These are phyloP conservation scores for Drosophila basisetae DNA, from an alignment of 2,888 invertebrate genomes.

Conservation along the genomic window DNA sequence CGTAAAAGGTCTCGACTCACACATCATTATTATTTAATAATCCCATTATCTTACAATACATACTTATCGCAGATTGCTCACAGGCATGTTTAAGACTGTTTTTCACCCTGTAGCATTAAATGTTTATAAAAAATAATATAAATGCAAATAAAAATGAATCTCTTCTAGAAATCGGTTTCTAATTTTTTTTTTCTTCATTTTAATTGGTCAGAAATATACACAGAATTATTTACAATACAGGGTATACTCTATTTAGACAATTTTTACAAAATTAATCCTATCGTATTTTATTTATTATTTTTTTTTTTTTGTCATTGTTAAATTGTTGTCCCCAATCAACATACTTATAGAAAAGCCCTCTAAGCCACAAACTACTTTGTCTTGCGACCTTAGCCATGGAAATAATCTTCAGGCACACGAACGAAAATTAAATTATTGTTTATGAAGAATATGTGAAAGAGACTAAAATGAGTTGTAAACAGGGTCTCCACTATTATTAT, in stretches of 20 bases:
- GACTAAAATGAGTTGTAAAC: not conserved
- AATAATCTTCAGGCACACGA: conserved; percentile 46
- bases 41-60: conserved; percentile 42
- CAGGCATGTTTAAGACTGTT: conserved; percentile 34
- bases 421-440: conserved; percentile 15
- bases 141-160: not conserved
- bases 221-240: not conserved
- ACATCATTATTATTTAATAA: conserved; percentile 22
- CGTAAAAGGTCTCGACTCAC: not conserved
- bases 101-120: conserved; percentile 2
- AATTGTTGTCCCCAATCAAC: conserved; percentile 54
- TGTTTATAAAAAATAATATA: not conserved
- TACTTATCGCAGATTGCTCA: conserved; percentile 40
- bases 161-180: no score
- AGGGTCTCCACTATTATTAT: not conserved
- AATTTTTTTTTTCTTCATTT: not conserved
- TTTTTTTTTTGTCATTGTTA: conserved; percentile 13
- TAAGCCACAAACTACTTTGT: conserved; percentile 18
- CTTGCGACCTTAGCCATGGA: conserved; percentile 70
- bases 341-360: conserved; percentile 56
- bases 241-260: not conserved
- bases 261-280: not conserved
- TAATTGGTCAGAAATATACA: not conserved
- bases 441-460: not conserved
- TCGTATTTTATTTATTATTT: not conserved